These are phyloP conservation scores for Urocyon cinereoargenteus DNA, from an alignment of 2,797 vertebrate genomes.

Conservation along the genomic window DNA sequence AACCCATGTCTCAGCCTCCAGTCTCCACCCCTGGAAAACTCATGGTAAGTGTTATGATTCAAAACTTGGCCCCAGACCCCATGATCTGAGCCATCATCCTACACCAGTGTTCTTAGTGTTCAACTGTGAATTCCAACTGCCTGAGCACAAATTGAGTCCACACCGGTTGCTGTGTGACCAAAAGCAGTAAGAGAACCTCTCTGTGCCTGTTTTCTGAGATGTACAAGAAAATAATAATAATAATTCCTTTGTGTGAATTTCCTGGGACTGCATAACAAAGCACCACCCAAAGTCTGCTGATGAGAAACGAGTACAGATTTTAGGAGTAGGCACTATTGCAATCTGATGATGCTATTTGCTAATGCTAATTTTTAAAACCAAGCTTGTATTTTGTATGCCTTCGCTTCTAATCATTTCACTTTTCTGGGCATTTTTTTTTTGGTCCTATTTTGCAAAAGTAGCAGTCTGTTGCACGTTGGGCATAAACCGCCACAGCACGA, in stretches of 20 bases:
- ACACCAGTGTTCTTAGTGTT: not conserved
- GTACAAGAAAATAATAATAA: not conserved
- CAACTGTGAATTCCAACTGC: not conserved
- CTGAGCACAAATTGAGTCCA: not conserved
- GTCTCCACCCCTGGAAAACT: not conserved
- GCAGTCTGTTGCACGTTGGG: not conserved
- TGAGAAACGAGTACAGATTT: not conserved
- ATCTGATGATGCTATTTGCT: not conserved
- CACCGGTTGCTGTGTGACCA: not conserved
- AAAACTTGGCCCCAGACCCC: not conserved
- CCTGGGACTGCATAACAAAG: not conserved
- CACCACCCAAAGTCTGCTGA: not conserved
- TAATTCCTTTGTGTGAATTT: not conserved
- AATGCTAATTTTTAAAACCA: not conserved
- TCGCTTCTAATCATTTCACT: not conserved
- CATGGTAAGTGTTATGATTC: fast-evolving
- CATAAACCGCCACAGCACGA: fast-evolving
- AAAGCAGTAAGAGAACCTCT: not conserved
- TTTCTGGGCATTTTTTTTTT: not conserved
- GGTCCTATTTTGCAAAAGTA: not conserved
- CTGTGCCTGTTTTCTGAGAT: not conserved
- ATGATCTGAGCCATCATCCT: too few relatives aligned
- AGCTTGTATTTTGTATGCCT: not conserved
- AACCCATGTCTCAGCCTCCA: not conserved
- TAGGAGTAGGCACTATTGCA: fast-evolving